These are phyloP conservation scores for Coregonus suidteri DNA, from an alignment of 2,797 vertebrate species.

Conservation along the genomic window DNA sequence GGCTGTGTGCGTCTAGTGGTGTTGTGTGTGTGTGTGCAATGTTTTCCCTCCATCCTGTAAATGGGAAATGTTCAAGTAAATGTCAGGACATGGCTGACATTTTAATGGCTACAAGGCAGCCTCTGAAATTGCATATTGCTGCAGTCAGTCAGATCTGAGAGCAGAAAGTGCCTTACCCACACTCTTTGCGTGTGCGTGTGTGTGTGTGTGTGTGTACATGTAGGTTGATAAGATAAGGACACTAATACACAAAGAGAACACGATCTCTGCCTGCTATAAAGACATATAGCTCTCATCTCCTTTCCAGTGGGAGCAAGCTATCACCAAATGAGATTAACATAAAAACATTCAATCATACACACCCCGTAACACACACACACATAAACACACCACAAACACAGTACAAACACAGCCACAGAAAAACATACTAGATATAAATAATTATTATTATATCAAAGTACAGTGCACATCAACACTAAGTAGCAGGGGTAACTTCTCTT, in stretches of 20 bases:
- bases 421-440: background rate
- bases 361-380: background rate
- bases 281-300: background rate
- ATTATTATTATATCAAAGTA: background rate
- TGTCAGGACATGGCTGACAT: constrained; percentile 66
- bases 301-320: background rate
- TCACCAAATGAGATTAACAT: background rate
- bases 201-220: background rate
- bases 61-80: constrained; percentile 60
- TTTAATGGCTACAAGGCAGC: constrained; percentile 66
- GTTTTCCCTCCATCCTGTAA: constrained; percentile 39
- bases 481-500: background rate
- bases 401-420: background rate
- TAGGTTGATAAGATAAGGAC: background rate
- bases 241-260: background rate
- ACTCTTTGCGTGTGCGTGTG: constrained; percentile 14
- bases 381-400: background rate
- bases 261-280: no score
- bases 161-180: constrained; percentile 17
- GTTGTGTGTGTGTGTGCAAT: background rate
- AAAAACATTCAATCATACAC: background rate
- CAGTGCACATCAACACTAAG: background rate
- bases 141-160: constrained; percentile 52
- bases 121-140: constrained; percentile 51
- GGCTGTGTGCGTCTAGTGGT: background rate